Evolutionary conservation across 2,113 vertebrate species (phyloP), one percentile per base, ranked within the genome.

Genomic region (Excalfactoria chinensis): DNA sequence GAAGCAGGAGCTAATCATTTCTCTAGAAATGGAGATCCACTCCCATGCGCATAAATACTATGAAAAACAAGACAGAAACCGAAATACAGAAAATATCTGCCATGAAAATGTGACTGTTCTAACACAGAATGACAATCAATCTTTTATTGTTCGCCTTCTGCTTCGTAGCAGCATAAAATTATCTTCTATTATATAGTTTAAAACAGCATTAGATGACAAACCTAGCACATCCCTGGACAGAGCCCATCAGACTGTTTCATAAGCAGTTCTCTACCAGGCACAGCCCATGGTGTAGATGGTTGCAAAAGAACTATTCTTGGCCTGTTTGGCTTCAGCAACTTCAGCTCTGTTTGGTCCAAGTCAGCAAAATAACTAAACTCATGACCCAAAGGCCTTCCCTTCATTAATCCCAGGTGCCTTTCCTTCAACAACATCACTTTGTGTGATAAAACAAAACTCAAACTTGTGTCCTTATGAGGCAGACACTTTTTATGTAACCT

Each of bases 1-100:
- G 67, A 94, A 86, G 72, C 55, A 81, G 60, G 93, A 95, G 84
- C 69, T 86, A 76, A 95, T 41, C 44, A 95, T 95, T 53, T 93
- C 92, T 89, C 83, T 88, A 70, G 80, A 89, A 95, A 87, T 41
- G 86, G 37, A 74, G 48, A 46, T 89, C 37, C 21, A 78, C 32
- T 91, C 70, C 44, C 44, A 40, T 43, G 15, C 56, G 62, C 17
- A 55, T 75, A 91, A 76, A 86, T 55, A 62, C 51, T 34, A 69
- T 34, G 62, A 41, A 73, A 87, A 93, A 43, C 32, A 83, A 69
- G 46, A 73, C 7, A 73, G 32, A 73, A 34, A 80, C 5, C 83
- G 40, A 88, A 82, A 88, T 49, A 69, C 5, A 62, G 32, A 85
- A 35, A 89, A n/a, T 43, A 69, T 14, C 41, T 67, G 6, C 28